Evolutionary conservation across 2,888 invertebrate species (phyloP), one percentile per base, ranked within the genome.

Genomic region (Tenthredo mesomela): DNA sequence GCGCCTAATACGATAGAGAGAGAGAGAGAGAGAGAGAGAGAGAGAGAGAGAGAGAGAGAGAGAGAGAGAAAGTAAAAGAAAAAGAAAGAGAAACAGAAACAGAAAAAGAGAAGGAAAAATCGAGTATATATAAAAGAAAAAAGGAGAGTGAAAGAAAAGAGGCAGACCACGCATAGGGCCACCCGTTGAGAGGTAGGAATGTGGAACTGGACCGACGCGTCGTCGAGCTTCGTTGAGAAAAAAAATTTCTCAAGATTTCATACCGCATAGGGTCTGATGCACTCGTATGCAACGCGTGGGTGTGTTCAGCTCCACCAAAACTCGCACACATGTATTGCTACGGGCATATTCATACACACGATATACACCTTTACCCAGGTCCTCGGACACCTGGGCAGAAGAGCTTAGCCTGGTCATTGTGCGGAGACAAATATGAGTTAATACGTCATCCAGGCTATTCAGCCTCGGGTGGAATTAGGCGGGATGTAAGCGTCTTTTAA

Each of bases 101-200:
- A n/a, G n/a, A n/a, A 85, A 82, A 82, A 77, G 84, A 85, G 54
- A 84, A 71, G 77, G 77, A 65, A 84, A 37, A 50, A 50, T 25
- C n/a, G 47, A 21, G 40, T 43, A 47, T 12, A 47, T 12, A 47
- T 7, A 21, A 43, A 43, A 40, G 10, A 21, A 75, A 21, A 47
- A 75, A 71, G 29, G 71, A 77, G 77, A 77, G 29, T n/a, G 50
- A 77, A 50, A 75, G 75, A 50, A 50, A 75, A 29, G 77, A 77
- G 47, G 77, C 29, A 77, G 77, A 77, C 50, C 77, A 77, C 77
- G 77, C 77, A 77, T 29, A 58, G 78, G 88, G 88, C 89, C 93
- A 91, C 93, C 93, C 93, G 93, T 92, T 87, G 93, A 87, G 93
- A 91, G 88, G 87, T 84, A 88, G 93, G 93, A 93, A 93, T 93